Evolutionary conservation across 2,797 vertebrate species (phyloP).

Genomic region (Gambelia wislizenii): DNA sequence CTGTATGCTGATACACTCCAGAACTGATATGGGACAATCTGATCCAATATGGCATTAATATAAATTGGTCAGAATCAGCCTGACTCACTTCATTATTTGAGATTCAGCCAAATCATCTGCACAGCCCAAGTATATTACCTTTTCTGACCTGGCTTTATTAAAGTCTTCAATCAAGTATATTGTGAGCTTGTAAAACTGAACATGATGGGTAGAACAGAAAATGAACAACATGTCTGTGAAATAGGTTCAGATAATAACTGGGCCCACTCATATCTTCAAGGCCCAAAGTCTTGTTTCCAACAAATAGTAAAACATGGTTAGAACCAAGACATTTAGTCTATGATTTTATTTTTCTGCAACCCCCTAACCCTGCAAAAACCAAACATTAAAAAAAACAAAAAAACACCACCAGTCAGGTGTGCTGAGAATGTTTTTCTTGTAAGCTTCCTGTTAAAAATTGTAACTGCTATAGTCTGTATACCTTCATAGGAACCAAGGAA

Average conservation of each 20-base stretch:
- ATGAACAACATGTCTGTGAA: neutral
- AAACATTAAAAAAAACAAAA: neutral
- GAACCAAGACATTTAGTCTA: neutral
- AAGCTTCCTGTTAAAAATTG: neutral
- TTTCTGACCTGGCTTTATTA: neutral
- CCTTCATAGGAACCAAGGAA: neutral
- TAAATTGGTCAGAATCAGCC: too few relatives aligned
- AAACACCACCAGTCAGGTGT: neutral
- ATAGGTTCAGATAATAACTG: neutral
- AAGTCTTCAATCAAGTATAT: neutral
- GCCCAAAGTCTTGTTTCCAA: neutral
- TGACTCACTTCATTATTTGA: too few relatives aligned
- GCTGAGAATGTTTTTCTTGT: neutral
- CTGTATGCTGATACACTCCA: too few relatives aligned
- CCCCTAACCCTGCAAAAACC: neutral
- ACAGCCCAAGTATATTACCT: too few relatives aligned
- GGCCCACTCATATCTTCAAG: neutral
- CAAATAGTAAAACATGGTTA: neutral
- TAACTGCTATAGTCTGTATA: rapidly evolving
- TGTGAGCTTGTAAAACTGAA: neutral
- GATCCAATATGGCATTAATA: too few relatives aligned
- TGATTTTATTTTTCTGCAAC: neutral
- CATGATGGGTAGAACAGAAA: neutral
- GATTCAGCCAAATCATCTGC: too few relatives aligned
- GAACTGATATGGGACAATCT: too few relatives aligned